Evolutionary conservation across 2,113 vertebrate species (phyloP), one percentile per base, ranked within the genome.

Genomic region (Trogon surrucura): DNA sequence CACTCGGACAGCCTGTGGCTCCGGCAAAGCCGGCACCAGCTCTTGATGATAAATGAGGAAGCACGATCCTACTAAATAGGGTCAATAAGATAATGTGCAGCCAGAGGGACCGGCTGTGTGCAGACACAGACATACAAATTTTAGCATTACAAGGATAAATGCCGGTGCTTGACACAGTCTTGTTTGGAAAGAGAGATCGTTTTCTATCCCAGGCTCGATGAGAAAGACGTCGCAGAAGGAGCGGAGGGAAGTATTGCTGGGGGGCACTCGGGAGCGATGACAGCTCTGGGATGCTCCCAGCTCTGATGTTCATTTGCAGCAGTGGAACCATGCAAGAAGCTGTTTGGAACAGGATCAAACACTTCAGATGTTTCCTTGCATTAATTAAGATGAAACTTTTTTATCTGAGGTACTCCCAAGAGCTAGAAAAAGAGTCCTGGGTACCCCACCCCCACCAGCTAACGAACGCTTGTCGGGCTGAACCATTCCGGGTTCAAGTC

Each of bases 1-100:
- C 2, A 5, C 51, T 58, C 6, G 1, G 6, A 11, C 16, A n/a
- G 34, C 71, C 47, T 3, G 1, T 11, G 32, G 54, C 72, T 29
- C 44, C 4, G 4, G 20, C 48, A 34, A 5, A 64, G 80, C 80
- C 23, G 1, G 21, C 73, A 9, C 29, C 1, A 1, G 25, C n/a
- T 84, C 79, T 21, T 1, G 48, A 30, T 81, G 75, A 62, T 23
- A 27, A 57, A 85, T 29, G 75, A 58, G 60, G 81, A 51, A 53
- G 53, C 75, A 51, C 29, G 18, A 67, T 62, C 60, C 65, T 38
- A 5, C 75, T 57, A 34, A 92, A 34, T 9, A 72, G 80, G 70
- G 85, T 78, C 93, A 89, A 51, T 47, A 54, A 72, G 80, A 81
- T 72, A 71, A 85, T 4, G 30, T 1, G 5, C 47, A 80, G 84